These are phyloP conservation scores for Catostomus latipinnis DNA, from an alignment of 2,797 vertebrate species.

Conservation along the genomic window DNA sequence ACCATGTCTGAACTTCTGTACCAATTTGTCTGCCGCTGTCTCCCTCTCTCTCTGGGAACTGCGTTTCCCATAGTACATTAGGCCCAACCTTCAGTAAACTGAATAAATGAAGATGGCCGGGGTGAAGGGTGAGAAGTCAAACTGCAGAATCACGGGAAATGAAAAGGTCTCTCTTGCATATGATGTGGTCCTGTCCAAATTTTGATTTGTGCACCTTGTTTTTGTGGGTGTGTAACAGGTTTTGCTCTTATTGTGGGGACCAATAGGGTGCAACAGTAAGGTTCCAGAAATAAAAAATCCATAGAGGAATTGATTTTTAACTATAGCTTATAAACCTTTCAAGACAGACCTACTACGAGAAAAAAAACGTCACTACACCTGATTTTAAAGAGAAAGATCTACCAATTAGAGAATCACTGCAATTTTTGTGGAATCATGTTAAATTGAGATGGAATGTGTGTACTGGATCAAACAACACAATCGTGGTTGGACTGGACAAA, in stretches of 20 bases:
- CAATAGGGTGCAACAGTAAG: neutral
- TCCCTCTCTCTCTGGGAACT: constrained; percentile 41
- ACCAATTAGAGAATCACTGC: too few relatives aligned
- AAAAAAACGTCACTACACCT: too few relatives aligned
- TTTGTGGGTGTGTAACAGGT: neutral
- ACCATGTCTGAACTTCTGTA: constrained; percentile 74
- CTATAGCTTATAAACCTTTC: too few relatives aligned
- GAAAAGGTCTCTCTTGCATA: constrained; percentile 19
- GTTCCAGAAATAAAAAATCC: too few relatives aligned
- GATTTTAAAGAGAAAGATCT: too few relatives aligned
- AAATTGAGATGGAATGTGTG: too few relatives aligned
- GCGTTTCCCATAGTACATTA: constrained; percentile 49
- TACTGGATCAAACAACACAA: too few relatives aligned
- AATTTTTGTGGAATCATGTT: too few relatives aligned
- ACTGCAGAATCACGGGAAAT: constrained; percentile 45
- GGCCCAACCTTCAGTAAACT: constrained; percentile 40
- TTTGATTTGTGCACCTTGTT: neutral
- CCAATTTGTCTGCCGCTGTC: constrained; percentile 70
- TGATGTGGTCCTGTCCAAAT: neutral
- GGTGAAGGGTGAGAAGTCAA: constrained; percentile 45
- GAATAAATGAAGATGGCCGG: constrained; percentile 48
- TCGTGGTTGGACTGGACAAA: too few relatives aligned
- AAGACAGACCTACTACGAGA: too few relatives aligned
- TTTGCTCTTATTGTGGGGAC: neutral
- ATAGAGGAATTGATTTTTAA: too few relatives aligned